These are phyloP conservation scores for Gortyna flavago DNA, from an alignment of 2,888 invertebrate species.

Conservation along the genomic window DNA sequence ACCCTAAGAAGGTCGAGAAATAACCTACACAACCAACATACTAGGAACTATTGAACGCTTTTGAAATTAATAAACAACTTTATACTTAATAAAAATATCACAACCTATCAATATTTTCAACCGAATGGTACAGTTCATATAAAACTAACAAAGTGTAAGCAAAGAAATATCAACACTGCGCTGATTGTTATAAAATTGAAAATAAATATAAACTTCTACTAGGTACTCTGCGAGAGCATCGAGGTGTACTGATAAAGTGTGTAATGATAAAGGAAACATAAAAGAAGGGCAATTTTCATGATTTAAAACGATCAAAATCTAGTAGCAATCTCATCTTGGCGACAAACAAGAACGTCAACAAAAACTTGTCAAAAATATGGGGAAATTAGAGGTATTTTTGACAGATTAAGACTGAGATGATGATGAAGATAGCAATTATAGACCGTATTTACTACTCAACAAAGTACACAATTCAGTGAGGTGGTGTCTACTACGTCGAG, in stretches of 20 bases:
- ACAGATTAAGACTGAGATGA: too few relatives aligned
- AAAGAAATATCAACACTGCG: background rate
- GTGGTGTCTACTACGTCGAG: too few relatives aligned
- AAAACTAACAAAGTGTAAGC: background rate
- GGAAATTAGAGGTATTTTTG: too few relatives aligned
- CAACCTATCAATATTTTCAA: background rate
- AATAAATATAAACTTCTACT: background rate
- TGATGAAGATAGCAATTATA: too few relatives aligned
- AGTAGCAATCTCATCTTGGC: too few relatives aligned
- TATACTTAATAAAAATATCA: background rate
- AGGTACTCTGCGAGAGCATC: background rate
- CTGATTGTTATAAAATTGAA: background rate
- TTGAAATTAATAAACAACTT: background rate
- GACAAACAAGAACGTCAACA: too few relatives aligned
- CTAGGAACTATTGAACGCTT: background rate
- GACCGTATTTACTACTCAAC: too few relatives aligned
- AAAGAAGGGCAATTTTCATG: too few relatives aligned
- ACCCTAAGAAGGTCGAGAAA: background rate
- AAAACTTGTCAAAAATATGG: too few relatives aligned
- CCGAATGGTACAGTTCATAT: background rate
- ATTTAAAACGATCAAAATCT: too few relatives aligned
- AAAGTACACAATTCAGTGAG: too few relatives aligned
- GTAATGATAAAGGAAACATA: background rate
- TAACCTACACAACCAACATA: background rate
- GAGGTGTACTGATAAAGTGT: too few relatives aligned